Conservation (phyloP, 1,140 invertebrate species). For the Melanaphis sacchari region DNA sequence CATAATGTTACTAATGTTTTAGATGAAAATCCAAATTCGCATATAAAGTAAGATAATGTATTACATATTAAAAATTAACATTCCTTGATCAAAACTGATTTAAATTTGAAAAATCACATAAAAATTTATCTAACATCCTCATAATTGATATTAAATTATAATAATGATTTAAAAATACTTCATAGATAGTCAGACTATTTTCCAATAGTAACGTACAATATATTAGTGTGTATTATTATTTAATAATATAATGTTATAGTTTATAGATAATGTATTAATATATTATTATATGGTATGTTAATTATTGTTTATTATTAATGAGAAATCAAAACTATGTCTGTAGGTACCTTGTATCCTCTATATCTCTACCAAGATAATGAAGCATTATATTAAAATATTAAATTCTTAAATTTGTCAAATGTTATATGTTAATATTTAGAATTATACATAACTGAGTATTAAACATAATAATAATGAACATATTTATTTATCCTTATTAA, state of each 20-base stretch:
- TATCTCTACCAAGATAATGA: neutral
- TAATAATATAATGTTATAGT: no score
- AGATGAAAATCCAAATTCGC: neutral
- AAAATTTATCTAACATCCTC: neutral
- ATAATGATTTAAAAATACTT: neutral
- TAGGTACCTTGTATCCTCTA: neutral
- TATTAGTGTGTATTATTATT: no score
- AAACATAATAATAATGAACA: neutral
- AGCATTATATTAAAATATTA: neutral
- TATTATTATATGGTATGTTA: no score
- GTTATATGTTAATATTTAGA: neutral
- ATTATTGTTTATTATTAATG: neutral
- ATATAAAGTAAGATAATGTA: constrained; percentile 18
- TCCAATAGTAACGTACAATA: no score
- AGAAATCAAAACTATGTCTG: neutral
- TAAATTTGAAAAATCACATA: neutral
- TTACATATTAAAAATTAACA: neutral
- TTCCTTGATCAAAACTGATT: neutral
- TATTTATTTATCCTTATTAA: neutral
- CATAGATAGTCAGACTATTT: neutral
- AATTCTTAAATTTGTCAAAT: neutral
- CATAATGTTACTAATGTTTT: neutral
- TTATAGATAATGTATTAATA: no score
- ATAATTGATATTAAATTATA: neutral
- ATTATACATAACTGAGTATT: neutral